phyloP scores from a whole-genome alignment of 2,113 vertebrate species.

The Myxocyprinus asiaticus region DNA sequence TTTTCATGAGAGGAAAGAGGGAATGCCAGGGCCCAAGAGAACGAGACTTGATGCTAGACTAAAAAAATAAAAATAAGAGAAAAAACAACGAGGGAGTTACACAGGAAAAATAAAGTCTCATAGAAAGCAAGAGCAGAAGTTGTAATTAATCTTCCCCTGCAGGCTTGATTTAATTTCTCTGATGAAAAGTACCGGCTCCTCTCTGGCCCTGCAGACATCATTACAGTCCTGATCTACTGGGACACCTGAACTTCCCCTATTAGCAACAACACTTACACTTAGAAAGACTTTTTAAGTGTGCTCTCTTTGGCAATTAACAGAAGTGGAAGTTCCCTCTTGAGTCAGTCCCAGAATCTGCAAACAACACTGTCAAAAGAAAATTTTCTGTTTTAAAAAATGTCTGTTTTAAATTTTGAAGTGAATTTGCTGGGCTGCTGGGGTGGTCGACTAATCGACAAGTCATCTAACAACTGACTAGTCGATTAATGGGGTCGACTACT shows the following conservation, averaged over 20 bases:
- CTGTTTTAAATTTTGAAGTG: neutral
- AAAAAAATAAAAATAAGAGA: neutral
- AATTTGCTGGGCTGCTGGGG: too few relatives aligned
- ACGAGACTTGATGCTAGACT: neutral
- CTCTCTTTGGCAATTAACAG: too few relatives aligned
- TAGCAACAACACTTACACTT: neutral
- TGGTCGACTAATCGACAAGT: too few relatives aligned
- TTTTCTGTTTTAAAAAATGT: neutral
- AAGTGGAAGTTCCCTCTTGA: neutral
- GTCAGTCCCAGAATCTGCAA: neutral
- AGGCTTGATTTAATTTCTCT: neutral
- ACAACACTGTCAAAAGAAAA: neutral
- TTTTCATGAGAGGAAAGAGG: too few relatives aligned
- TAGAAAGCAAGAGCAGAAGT: neutral
- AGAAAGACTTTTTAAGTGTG: neutral
- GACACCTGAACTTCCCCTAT: constrained; percentile 35
- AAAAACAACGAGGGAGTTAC: neutral
- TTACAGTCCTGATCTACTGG: constrained; percentile 34
- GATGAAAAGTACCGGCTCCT: too few relatives aligned
- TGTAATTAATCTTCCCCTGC: constrained; percentile 44
- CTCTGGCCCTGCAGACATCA: constrained; percentile 26
- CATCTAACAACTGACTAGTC: too few relatives aligned
- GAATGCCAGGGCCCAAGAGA: neutral
- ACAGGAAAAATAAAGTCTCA: neutral
- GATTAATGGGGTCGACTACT: too few relatives aligned